Percentiles rank a stretch among this genome's conserved stretches.
Conservation (phyloP, 2,113 vertebrate species). For the Gymnarchus niloticus region DNA sequence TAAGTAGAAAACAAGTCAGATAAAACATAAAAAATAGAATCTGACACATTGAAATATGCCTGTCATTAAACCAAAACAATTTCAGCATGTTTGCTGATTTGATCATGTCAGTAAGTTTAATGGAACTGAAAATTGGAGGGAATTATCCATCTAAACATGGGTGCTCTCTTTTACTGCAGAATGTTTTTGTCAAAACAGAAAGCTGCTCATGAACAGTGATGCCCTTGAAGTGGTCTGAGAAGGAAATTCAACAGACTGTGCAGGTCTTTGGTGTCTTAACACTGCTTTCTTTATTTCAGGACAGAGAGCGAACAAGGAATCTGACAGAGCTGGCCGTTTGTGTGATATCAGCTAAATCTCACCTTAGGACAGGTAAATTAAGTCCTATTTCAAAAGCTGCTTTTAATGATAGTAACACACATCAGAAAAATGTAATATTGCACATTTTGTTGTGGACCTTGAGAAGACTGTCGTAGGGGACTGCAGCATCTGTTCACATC, state of each 20-base stretch:
- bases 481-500: background rate
- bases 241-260: background rate
- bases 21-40: background rate
- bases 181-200: background rate
- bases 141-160: too few species aligned
- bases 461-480: background rate
- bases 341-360: background rate
- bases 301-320: background rate
- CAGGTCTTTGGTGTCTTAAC: background rate
- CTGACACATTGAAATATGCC: background rate
- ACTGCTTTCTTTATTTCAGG: background rate
- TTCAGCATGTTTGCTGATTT: background rate
- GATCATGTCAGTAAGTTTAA: too few species aligned
- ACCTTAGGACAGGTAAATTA: background rate
- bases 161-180: too few species aligned
- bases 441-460: background rate
- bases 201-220: background rate
- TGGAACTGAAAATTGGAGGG: too few species aligned
- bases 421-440: background rate
- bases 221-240: background rate
- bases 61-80: background rate
- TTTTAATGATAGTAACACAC: background rate
- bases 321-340: background rate
- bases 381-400: background rate
- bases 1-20: background rate